Base-by-base conservation (phyloP, 2,888 invertebrate genomes). In the Drosophila infuscata region DNA sequence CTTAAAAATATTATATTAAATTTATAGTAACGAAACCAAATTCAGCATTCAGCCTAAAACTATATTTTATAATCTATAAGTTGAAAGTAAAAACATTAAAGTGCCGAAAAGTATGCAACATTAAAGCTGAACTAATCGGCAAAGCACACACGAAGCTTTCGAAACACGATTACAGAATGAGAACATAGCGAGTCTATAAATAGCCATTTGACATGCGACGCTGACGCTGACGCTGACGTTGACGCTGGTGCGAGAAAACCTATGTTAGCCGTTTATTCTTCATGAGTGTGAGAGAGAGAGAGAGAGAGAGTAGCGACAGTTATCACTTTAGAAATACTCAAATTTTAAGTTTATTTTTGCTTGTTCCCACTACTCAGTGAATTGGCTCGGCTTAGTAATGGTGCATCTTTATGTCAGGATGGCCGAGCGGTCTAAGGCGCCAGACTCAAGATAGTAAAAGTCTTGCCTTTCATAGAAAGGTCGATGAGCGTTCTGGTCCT, bases 401-500 rank as follows among this genome's bases (percentile, higher is more conserved):
- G 2, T 0, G 0, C 0, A 5, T 35, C 69, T 74, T 71, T 73
- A 60, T 79, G 91, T 91, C 91, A 91, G 91, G 91, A 91, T 91
- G 91, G 91, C 91, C 91, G 91, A 91, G 92, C 91, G 91, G 91
- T 91, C 91, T 91, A 91, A 91, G 91, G 91, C 91, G 91, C 91
- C 91, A 91, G 91, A 91, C 90, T 91, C 91, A 91, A 91, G 88
- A 83, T 36, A 29, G 0, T 32, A 20, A 65, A 6, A 60, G 56
- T 81, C 82, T 86, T 88, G 74, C 87, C 74, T 81, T 82, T 88
- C 82, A 9, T 25, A 82, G 75, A 79, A 65, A 68, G 82, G 85
- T 74, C 38, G 60, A 33, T 78, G 91, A 91, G 92, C 87, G 84
- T 92, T 92, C 92, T 92, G 92, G 92, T 92, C 91, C 92, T 92